Evolutionary conservation across 2,797 vertebrate species (phyloP), one percentile per base, ranked within the genome.

Genomic region (Schizothorax lantsangensis): DNA sequence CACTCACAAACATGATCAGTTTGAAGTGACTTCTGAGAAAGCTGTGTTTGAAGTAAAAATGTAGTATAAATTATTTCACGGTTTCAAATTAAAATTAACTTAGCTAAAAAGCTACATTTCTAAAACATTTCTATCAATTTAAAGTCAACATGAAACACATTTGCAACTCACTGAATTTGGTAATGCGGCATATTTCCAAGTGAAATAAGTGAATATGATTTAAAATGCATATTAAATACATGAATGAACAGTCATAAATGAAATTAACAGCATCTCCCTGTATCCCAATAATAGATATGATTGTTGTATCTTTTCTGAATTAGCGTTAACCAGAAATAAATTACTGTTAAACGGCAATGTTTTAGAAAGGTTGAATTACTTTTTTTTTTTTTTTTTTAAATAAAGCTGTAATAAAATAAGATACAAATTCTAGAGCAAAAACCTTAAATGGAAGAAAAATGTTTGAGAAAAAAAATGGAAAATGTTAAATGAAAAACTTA

Each of bases 1-100:
- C 91, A 92, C 91, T 40, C 86, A 93, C 87, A 85, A 69, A 79
- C 62, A 85, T 43, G 3, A 54, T 43, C 6, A 26, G 38, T 15
- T 38, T 26, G 5, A 26, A 36, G 57, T 43, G 15, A 72, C 8
- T 62, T 81, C 47, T 12, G 19, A 19, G 9, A 19, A 19, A 21
- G 9, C 4, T 12, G 6, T 66, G 26, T 75, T 52, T 74, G n/a
- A 4, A 49, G 15, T 21, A 52, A 38, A 66, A 57, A 77, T 19
- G 2, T 52, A 10, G 26, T 12, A 36, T 52, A 54, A 54, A 10
- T 40, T 0, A 6, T 33, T 52, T 21, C 0, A 1, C 1, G 6
- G n/a, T 47, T 6, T 26, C 40, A 73, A 4, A 15, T 40, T 68
- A 6, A 23, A 21, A 38, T 15, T 15, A 9, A 6, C 14, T 54